phyloP scores from a whole-genome alignment of 2,113 vertebrate species.

The Cathartes aura region DNA sequence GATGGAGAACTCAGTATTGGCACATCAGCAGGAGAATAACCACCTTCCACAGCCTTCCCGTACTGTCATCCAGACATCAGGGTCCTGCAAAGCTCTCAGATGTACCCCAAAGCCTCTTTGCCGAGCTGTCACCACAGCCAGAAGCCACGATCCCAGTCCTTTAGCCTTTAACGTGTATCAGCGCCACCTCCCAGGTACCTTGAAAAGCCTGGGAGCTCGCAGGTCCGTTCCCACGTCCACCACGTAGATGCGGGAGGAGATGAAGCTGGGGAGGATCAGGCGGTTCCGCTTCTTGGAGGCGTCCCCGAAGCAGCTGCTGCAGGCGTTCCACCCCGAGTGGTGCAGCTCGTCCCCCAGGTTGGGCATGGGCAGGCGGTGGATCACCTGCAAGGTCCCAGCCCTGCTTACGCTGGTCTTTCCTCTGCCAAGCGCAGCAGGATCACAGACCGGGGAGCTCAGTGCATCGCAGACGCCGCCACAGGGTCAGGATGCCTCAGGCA shows the following conservation, averaged over 20 bases:
- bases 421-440: not conserved
- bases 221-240: conserved; percentile 83
- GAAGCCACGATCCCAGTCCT: not conserved
- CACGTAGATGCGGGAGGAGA: conserved; percentile 90
- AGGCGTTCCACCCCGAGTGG: conserved; percentile 91
- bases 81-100: not conserved
- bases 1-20: not conserved
- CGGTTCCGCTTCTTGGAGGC: conserved; percentile 79
- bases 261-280: conserved; percentile 86
- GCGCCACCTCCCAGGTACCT: conserved; percentile 62
- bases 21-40: not conserved
- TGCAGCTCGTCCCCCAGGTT: conserved; percentile 89
- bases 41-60: not conserved
- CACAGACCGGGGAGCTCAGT: not conserved
- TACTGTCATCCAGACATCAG: not conserved
- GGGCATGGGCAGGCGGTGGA: conserved; percentile 92
- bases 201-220: conserved; percentile 80
- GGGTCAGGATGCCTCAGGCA: too few relatives aligned
- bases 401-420: not conserved
- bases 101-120: not conserved
- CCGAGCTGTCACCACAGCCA: not conserved
- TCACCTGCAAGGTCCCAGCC: conserved; percentile 75
- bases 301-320: conserved; percentile 91
- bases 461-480: fast-evolving
- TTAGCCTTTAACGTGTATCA: fast-evolving